Evolutionary conservation across 2,888 invertebrate species (phyloP).

Genomic region (Nomada hirtipes): DNA sequence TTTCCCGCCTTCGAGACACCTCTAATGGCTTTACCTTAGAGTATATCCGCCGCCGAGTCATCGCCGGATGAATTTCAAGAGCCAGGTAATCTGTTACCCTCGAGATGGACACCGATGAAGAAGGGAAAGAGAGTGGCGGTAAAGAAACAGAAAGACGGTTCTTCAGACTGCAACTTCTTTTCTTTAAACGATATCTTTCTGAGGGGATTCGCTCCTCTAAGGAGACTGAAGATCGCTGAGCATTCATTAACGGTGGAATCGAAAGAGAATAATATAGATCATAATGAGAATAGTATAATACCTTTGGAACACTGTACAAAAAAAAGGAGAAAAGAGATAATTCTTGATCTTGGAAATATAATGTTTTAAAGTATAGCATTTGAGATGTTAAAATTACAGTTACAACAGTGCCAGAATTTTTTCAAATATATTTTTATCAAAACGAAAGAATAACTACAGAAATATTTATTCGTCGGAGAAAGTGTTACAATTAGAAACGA

Average conservation of each 20-base stretch:
- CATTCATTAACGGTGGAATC: not conserved
- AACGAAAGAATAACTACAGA: too few species aligned
- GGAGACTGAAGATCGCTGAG: not conserved
- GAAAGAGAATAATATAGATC: not conserved
- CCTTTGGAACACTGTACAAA: not conserved
- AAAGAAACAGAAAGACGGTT: not conserved
- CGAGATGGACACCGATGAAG: slow-evolving; percentile 23
- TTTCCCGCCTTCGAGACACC: slow-evolving; percentile 45
- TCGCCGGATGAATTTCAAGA: slow-evolving; percentile 55
- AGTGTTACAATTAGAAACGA: not conserved
- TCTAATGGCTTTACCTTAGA: slow-evolving; percentile 56
- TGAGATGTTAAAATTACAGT: too few species aligned
- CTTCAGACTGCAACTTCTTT: slow-evolving; percentile 14
- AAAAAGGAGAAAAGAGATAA: too few species aligned
- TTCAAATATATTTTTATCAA: too few species aligned
- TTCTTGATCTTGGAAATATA: too few species aligned
- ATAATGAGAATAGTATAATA: not conserved
- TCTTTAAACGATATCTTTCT: not conserved
- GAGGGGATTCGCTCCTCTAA: not conserved
- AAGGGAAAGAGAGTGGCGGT: not conserved
- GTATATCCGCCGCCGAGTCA: slow-evolving; percentile 52
- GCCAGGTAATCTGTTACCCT: slow-evolving; percentile 53
- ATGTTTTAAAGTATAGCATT: too few species aligned
- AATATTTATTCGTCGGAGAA: too few species aligned
- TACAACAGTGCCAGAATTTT: too few species aligned